Evolutionary conservation across 2,113 vertebrate species (phyloP).

Genomic region (cattle (Bos taurus)): ARS-UCD2.0 NC_037335.1:57222001-57222500

Average conservation of each 20-base stretch:
- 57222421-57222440: background rate
- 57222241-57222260: slow-evolving; percentile 60
- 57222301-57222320: slow-evolving; percentile 47
- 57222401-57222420: slow-evolving; percentile 14
- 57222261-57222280: slow-evolving; percentile 62
- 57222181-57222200: slow-evolving; percentile 35
- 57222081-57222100: background rate
- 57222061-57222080: slow-evolving; percentile 32
- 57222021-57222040: background rate
- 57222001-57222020: background rate
- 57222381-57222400: background rate
- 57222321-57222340: slow-evolving; percentile 59
- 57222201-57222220: slow-evolving; percentile 53
- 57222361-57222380: background rate
- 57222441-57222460: background rate
- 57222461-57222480: background rate
- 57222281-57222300: slow-evolving; percentile 35
- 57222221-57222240: slow-evolving; percentile 49
- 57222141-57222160: background rate
- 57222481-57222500: background rate
- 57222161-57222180: slow-evolving; percentile 29
- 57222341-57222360: slow-evolving; percentile 26
- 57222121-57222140: background rate
- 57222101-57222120: background rate
- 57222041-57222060: background rate